phyloP scores from a whole-genome alignment of 2,888 invertebrate species.

The Ptychoptera albimana region DNA sequence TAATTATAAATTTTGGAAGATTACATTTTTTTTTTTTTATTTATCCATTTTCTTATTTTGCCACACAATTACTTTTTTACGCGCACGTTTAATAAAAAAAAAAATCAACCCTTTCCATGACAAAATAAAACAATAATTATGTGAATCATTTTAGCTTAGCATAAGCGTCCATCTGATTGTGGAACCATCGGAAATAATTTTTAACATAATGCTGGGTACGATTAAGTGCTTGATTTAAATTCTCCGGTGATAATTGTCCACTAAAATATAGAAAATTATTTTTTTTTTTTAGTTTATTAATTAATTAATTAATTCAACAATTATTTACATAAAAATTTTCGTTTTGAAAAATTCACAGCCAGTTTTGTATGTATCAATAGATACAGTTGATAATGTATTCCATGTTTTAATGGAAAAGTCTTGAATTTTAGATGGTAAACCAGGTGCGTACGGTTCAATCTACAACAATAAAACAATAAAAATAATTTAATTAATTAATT shows the following conservation, averaged over 20 bases:
- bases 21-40: too few species aligned
- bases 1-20: too few species aligned
- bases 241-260: not conserved
- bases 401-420: slow-evolving; percentile 32
- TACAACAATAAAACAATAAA: slow-evolving; percentile 18
- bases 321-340: slow-evolving; percentile 66
- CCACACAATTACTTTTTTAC: too few species aligned
- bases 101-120: too few species aligned
- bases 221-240: slow-evolving; percentile 35
- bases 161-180: slow-evolving; percentile 49
- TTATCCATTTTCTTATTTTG: too few species aligned
- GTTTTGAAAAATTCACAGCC: slow-evolving; percentile 47
- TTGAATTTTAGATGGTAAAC: slow-evolving; percentile 46
- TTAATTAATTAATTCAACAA: not conserved
- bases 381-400: slow-evolving; percentile 32
- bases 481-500: not conserved
- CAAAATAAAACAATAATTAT: too few species aligned
- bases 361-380: slow-evolving; percentile 35
- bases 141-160: slow-evolving; percentile 31
- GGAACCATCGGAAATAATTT: slow-evolving; percentile 50
- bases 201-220: slow-evolving; percentile 42
- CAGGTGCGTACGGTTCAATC: slow-evolving; percentile 58
- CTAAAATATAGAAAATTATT: not conserved
- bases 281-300: slow-evolving; percentile 2
- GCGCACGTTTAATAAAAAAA: too few species aligned